Evolutionary conservation across 2,888 invertebrate genomes (phyloP), one percentile per base, ranked within the genome.

Genomic region (Mesopsocus fuscifrons): DNA sequence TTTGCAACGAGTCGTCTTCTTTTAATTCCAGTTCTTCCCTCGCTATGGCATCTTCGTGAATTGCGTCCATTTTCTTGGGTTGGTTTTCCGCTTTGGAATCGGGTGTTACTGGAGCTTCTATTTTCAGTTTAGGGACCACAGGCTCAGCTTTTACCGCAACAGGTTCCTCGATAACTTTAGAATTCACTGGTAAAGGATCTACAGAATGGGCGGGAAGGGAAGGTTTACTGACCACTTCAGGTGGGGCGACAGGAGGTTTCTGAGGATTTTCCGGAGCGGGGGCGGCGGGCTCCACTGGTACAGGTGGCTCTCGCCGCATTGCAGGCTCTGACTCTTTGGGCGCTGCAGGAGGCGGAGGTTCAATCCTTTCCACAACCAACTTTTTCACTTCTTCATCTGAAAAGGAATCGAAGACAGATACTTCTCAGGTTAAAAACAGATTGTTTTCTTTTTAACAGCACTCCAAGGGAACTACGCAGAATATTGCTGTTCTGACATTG

Each of bases 41-140:
- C 22, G 49, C 47, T 8, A 62, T 61, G 15, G 61, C 63, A 33
- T 62, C 61, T 2, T 61, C 61, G 34, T 59, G 57, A 26, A 60
- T 61, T 26, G 42, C 49, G 26, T 53, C 50, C 46, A 54, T 51
- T 41, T 51, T 51, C 34, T 44, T 41, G 3, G 20, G 20, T 15
- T 49, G 46, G 18, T 30, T 16, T 34, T 26, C 32, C 9, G 18
- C 18, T 38, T 38, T 31, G 11, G n/a, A 13, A 38, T 15, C 15
- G 21, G 38, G 22, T 17, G 20, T 35, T 3, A 22, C 20, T 42
- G 31, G 31, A 23, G 23, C 41, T 47, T 47, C 11, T 41, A n/a
- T n/a, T n/a, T n/a, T n/a, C n/a, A n/a, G n/a, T n/a, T n/a, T n/a
- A n/a, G n/a, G n/a, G n/a, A n/a, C n/a, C n/a, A n/a, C n/a, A n/a